Percentiles rank a stretch among this genome's conserved stretches.
phyloP scores from a whole-genome alignment of 2,888 invertebrate genomes.

The Eulithis testata region DNA sequence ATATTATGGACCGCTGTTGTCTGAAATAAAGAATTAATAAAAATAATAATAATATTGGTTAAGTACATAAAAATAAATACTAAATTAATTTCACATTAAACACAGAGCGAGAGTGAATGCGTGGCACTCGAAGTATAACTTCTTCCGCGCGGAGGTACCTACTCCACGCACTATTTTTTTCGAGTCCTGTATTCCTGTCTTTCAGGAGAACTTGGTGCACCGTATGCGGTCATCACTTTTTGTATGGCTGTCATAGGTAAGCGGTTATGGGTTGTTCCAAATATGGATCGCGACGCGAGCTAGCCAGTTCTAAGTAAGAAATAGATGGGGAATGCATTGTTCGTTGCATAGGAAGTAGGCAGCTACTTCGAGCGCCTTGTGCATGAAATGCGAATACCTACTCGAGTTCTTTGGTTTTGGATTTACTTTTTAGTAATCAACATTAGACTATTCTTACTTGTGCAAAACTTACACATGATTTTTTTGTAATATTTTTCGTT shows the following conservation, averaged over 20 bases:
- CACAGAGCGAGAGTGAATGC: too few relatives aligned
- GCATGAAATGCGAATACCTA: conserved; percentile 15
- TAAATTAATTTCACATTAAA: too few relatives aligned
- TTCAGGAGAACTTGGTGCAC: conserved; percentile 32
- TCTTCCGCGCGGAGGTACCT: too few relatives aligned
- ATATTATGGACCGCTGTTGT: too few relatives aligned
- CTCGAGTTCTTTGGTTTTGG: not conserved
- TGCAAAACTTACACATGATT: too few relatives aligned
- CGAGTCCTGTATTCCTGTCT: conserved; percentile 26
- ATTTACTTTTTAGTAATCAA: not conserved
- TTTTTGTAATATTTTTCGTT: too few relatives aligned
- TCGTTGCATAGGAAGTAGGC: conserved; percentile 25
- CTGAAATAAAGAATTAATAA: too few relatives aligned
- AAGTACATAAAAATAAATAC: too few relatives aligned
- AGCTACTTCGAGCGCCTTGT: not conserved
- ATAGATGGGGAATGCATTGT: conserved; percentile 27
- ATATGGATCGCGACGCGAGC: conserved; percentile 24
- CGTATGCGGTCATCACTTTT: conserved; percentile 32
- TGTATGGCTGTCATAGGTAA: conserved; percentile 28
- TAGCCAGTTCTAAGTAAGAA: conserved; percentile 21
- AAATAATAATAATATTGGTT: too few relatives aligned
- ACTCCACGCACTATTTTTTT: too few relatives aligned
- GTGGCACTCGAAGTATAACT: too few relatives aligned
- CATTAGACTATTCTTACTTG: not conserved
- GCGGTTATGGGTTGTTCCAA: conserved; percentile 30